Evolutionary conservation across 2,888 invertebrate genomes (phyloP).

Genomic region (Dioctria linearis): DNA sequence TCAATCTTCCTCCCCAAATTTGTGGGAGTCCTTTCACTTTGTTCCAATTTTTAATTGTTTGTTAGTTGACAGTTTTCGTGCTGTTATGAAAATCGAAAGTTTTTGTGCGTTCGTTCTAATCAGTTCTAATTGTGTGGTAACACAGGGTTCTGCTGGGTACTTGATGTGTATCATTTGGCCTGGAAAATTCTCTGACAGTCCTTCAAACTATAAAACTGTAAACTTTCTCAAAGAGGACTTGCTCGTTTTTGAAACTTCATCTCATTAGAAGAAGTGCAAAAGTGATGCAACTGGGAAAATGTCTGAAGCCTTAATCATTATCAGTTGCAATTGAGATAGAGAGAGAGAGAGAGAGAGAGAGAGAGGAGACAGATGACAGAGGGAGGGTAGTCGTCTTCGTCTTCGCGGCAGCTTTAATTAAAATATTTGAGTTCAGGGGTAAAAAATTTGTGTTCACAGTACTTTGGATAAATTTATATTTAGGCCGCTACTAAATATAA

Average conservation of each 20-base stretch:
- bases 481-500: no score
- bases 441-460: no score
- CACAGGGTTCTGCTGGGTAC: no score
- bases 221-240: neutral
- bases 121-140: no score
- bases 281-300: neutral
- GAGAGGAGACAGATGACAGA: constrained; percentile 9
- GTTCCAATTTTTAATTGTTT: constrained; percentile 12
- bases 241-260: constrained; percentile 33
- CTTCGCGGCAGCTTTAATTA: constrained; percentile 19
- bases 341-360: neutral
- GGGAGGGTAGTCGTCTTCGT: no score
- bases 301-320: constrained; percentile 1
- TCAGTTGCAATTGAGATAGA: neutral
- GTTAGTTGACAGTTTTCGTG: neutral
- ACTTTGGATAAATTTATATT: no score
- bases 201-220: neutral
- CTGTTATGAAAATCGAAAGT: constrained; percentile 20
- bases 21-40: neutral
- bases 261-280: constrained; percentile 33
- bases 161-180: neutral
- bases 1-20: constrained; percentile 28
- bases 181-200: neutral
- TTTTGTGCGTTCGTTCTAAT: neutral
- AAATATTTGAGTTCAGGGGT: constrained; percentile 25